Conservation (phyloP, 1,140 invertebrate species). For the Drosophila erecta region DNA sequence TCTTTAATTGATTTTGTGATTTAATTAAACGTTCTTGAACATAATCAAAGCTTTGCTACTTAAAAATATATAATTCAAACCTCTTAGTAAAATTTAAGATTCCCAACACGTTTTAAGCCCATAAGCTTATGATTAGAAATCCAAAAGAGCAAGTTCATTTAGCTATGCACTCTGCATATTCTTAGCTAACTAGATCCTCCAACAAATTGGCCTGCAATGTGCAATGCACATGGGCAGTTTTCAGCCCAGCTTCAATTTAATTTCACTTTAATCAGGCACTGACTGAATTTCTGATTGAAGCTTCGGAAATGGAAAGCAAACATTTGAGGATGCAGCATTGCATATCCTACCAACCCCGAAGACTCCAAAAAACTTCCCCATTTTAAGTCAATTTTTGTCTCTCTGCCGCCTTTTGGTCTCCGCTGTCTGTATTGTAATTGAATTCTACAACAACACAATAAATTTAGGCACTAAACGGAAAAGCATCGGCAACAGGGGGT, state of each 20-base stretch:
- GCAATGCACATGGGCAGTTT: background rate
- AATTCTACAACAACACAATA: constrained; percentile 79
- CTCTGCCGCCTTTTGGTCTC: constrained; percentile 5
- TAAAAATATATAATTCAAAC: background rate
- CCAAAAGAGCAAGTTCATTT: background rate
- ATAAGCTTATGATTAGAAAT: no score
- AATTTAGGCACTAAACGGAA: constrained; percentile 70
- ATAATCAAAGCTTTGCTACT: background rate
- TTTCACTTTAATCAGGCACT: constrained; percentile 19
- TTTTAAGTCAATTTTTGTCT: constrained; percentile 23
- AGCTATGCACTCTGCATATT: no score
- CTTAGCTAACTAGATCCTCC: no score
- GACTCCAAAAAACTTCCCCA: constrained; percentile 8
- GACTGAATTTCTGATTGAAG: constrained; percentile 6
- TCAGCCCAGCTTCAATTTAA: background rate
- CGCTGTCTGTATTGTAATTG: constrained; percentile 51
- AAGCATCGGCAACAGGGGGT: constrained; percentile 8
- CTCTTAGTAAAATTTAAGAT: background rate
- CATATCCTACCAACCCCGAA: constrained; percentile 41
- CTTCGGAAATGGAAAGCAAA: constrained; percentile 28
- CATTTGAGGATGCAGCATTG: constrained; percentile 66
- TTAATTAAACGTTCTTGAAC: background rate
- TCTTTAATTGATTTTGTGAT: background rate
- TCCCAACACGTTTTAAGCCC: background rate
- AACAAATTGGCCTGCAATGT: no score